Percentiles rank a stretch among this genome's conserved stretches.
Conservation (phyloP, 2,113 vertebrate species). For the Mionectes macconnelli region DNA sequence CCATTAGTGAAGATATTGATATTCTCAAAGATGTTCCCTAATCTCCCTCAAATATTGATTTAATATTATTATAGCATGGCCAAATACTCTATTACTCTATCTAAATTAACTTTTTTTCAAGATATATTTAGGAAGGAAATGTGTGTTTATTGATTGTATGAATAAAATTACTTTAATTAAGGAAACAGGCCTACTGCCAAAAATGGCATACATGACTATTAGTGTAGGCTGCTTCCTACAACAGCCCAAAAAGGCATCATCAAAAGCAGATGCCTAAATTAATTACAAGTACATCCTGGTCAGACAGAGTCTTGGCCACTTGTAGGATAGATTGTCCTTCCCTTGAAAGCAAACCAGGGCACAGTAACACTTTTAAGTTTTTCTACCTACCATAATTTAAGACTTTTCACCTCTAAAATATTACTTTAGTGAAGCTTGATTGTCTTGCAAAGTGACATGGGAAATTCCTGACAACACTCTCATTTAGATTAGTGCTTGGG, state of each 20-base stretch:
- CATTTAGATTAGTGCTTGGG: neutral
- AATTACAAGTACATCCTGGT: slow-evolving; percentile 25
- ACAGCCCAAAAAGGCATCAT: slow-evolving; percentile 40
- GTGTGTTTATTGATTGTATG: slow-evolving; percentile 68
- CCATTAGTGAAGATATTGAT: slow-evolving; percentile 17
- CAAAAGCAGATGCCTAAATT: slow-evolving; percentile 60
- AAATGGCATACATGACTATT: slow-evolving; percentile 47
- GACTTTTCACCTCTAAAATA: neutral
- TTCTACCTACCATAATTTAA: neutral
- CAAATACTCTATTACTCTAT: slow-evolving; percentile 45
- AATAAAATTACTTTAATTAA: slow-evolving; percentile 63
- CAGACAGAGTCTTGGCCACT: slow-evolving; percentile 28
- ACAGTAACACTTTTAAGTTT: neutral
- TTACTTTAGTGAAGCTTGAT: neutral
- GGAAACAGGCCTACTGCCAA: slow-evolving; percentile 56
- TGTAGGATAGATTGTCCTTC: neutral
- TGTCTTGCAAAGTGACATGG: neutral
- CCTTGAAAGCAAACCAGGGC: neutral
- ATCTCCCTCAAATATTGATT: slow-evolving; percentile 53
- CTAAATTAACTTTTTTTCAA: slow-evolving; percentile 52
- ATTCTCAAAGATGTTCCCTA: slow-evolving; percentile 24
- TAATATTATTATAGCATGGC: slow-evolving; percentile 31
- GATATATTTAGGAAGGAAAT: slow-evolving; percentile 65
- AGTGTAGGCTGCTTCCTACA: slow-evolving; percentile 46
- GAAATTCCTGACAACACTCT: neutral